These are phyloP conservation scores for Cybosia mesomella DNA, from an alignment of 2,888 invertebrate species.

Conservation along the genomic window DNA sequence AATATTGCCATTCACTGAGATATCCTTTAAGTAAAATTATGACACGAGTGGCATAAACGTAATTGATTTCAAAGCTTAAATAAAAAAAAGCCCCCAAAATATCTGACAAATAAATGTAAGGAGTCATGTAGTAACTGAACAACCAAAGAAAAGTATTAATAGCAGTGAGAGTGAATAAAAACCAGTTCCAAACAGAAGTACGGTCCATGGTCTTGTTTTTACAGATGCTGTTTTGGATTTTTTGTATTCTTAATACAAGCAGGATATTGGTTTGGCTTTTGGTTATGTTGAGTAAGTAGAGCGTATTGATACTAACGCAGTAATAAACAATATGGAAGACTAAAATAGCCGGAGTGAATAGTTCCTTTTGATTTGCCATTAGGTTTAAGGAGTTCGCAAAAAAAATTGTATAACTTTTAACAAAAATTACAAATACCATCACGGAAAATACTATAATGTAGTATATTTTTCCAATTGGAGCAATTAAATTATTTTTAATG, in stretches of 20 bases:
- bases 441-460: background rate
- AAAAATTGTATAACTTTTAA: background rate
- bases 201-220: background rate
- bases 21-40: background rate
- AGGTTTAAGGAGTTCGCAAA: no score
- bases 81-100: background rate
- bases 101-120: background rate
- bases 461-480: background rate
- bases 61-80: constrained; percentile 1
- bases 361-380: background rate
- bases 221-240: background rate
- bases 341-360: background rate
- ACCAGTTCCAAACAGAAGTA: background rate
- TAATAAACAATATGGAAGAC: background rate
- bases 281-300: background rate
- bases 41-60: background rate
- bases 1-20: background rate
- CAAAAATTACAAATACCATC: background rate
- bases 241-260: background rate
- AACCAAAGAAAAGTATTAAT: background rate
- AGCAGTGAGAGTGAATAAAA: background rate
- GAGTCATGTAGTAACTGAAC: background rate
- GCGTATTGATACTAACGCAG: background rate
- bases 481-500: background rate
- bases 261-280: background rate